Conservation (phyloP, 2,888 invertebrate species). For the Deilephila elpenor region DNA sequence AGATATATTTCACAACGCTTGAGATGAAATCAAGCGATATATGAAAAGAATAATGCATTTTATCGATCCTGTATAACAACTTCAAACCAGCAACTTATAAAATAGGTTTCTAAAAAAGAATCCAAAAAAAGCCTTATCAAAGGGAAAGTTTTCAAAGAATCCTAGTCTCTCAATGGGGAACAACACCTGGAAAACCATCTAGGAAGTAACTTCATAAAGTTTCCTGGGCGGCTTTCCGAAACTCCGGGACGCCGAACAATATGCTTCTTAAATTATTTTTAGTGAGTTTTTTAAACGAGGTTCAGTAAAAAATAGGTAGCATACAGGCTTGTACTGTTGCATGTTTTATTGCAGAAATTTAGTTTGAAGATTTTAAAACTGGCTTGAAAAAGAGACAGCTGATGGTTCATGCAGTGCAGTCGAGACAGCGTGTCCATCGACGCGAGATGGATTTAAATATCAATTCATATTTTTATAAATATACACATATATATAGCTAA, state of each 20-base stretch:
- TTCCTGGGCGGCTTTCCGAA: not conserved
- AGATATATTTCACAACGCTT: no score
- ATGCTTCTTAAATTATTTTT: not conserved
- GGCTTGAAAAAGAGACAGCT: no score
- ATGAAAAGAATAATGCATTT: no score
- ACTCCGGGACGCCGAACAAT: not conserved
- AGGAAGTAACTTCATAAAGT: constrained; percentile 12
- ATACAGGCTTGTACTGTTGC: not conserved
- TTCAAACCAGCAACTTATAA: no score
- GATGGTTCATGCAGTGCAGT: no score
- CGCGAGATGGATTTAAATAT: no score
- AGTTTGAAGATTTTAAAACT: not conserved
- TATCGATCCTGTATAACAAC: no score
- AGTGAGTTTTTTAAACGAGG: not conserved
- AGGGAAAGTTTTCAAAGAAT: not conserved
- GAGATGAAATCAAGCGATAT: no score
- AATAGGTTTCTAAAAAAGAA: no score
- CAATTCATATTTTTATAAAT: no score
- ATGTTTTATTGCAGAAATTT: not conserved
- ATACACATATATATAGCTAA: no score
- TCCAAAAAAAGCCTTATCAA: not conserved
- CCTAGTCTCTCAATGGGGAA: constrained; percentile 5
- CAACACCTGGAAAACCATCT: constrained; percentile 22
- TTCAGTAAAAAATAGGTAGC: not conserved
- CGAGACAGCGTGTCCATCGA: no score